Percentiles rank a stretch among this genome's conserved stretches.
Evolutionary conservation across 2,888 invertebrate species (phyloP).

Genomic region (Luperina nickerlii): DNA sequence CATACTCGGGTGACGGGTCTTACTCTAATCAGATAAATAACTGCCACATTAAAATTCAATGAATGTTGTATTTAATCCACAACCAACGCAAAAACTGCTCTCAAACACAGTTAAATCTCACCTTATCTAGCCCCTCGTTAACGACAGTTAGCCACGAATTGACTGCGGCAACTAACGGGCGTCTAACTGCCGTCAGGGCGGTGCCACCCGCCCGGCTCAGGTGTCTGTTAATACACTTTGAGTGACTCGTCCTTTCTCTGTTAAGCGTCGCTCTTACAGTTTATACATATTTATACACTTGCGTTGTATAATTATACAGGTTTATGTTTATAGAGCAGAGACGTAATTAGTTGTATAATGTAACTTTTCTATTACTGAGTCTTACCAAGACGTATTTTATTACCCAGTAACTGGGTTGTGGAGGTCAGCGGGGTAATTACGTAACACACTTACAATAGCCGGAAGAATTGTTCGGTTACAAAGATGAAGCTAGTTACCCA

Average conservation of each 20-base stretch:
- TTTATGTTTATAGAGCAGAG: slow-evolving; percentile 8
- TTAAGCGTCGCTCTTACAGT: slow-evolving; percentile 58
- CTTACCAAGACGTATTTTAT: not conserved
- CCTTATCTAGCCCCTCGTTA: slow-evolving; percentile 2
- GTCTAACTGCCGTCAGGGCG: slow-evolving; percentile 10
- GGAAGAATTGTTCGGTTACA: too few relatives aligned
- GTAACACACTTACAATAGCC: too few relatives aligned
- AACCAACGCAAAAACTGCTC: not conserved
- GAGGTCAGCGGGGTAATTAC: too few relatives aligned
- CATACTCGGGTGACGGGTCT: not conserved
- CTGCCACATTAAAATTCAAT: too few relatives aligned
- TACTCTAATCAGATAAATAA: not conserved
- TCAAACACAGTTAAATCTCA: not conserved
- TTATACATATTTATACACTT: slow-evolving; percentile 57
- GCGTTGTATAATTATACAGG: slow-evolving; percentile 44
- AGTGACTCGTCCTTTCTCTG: slow-evolving; percentile 80
- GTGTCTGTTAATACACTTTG: slow-evolving; percentile 80
- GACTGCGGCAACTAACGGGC: not conserved
- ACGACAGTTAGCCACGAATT: not conserved
- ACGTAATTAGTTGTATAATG: slow-evolving; percentile 21
- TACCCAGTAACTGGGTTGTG: not conserved
- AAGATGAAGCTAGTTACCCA: too few relatives aligned
- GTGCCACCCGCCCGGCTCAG: slow-evolving; percentile 75
- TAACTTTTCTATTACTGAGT: not conserved
- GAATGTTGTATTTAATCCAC: not conserved